Evolutionary conservation across 2,797 vertebrate species (phyloP).

Genomic region (Micrastur ruficollis): DNA sequence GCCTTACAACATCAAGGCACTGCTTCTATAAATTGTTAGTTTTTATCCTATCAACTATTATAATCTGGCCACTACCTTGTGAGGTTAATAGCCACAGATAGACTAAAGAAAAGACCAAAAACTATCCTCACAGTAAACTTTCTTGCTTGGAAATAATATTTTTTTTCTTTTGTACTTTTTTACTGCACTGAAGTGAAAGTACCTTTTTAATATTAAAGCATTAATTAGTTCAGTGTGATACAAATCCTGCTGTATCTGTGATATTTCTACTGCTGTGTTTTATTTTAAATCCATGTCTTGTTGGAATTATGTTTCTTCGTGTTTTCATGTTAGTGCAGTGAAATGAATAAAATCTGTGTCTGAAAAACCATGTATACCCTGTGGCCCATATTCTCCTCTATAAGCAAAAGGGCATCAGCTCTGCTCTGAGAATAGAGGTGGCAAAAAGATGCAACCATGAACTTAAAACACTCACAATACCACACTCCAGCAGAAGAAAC

Average conservation of each 20-base stretch:
- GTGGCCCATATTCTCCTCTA: not conserved
- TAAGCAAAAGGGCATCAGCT: not conserved
- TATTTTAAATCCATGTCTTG: not conserved
- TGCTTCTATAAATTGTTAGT: not conserved
- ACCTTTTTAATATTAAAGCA: not conserved
- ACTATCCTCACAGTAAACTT: not conserved
- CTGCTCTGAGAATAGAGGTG: not conserved
- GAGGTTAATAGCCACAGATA: not conserved
- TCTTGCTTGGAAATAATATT: not conserved
- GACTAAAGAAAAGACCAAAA: not conserved
- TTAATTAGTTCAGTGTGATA: not conserved
- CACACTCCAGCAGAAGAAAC: not conserved
- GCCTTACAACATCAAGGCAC: not conserved
- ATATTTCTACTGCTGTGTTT: not conserved
- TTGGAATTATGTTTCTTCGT: not conserved
- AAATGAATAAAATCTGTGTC: constrained; percentile 6
- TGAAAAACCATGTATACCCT: not conserved
- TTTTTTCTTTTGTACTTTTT: not conserved
- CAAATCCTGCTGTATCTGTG: not conserved
- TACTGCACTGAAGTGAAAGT: not conserved
- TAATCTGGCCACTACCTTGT: not conserved
- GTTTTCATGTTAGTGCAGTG: not conserved
- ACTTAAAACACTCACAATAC: not conserved
- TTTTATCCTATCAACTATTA: not conserved
- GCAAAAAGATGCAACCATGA: not conserved